phyloP scores from a whole-genome alignment of 1,140 invertebrate genomes.

The Drosophila persimilis region DNA sequence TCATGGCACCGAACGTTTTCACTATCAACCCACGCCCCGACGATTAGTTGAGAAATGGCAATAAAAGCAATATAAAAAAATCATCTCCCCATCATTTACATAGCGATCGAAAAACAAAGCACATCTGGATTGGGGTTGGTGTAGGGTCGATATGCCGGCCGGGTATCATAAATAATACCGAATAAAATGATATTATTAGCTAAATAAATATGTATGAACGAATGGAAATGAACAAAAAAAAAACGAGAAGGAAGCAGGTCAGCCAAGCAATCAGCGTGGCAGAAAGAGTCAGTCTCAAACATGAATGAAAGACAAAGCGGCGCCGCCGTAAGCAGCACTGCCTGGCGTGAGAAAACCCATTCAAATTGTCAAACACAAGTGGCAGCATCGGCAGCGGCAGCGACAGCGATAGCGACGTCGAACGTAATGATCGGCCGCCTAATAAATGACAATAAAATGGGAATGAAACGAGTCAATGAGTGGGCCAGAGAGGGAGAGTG shows the following conservation, averaged over 20 bases:
- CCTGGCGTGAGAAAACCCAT: slow-evolving; percentile 78
- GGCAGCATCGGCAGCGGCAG: slow-evolving; percentile 1
- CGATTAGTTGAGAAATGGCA: slow-evolving; percentile 50
- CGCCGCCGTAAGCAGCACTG: slow-evolving; percentile 60
- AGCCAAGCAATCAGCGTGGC: slow-evolving; percentile 55
- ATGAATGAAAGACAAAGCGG: slow-evolving; percentile 73
- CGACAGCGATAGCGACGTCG: slow-evolving; percentile 8
- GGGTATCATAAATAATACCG: slow-evolving; percentile 80
- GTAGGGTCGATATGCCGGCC: slow-evolving; percentile 58
- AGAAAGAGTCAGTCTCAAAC: slow-evolving; percentile 58
- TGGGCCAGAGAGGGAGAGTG: slow-evolving; percentile 1
- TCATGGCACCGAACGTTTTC: slow-evolving; percentile 17
- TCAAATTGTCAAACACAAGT: slow-evolving; percentile 74
- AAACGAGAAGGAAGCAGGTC: slow-evolving; percentile 18
- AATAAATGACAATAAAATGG: slow-evolving; percentile 72
- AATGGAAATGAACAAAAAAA: slow-evolving; percentile 26
- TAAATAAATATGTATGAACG: slow-evolving; percentile 75
- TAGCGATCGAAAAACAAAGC: slow-evolving; percentile 73
- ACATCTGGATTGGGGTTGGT: slow-evolving; percentile 38
- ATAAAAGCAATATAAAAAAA: slow-evolving; percentile 67
- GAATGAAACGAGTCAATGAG: slow-evolving; percentile 20
- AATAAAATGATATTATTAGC: slow-evolving; percentile 80
- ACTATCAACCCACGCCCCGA: slow-evolving; percentile 36
- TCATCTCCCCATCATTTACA: slow-evolving; percentile 73
- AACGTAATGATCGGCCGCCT: slow-evolving; percentile 66